Evolutionary conservation across 1,140 invertebrate species (phyloP).

Genomic region (Mya arenaria): DNA sequence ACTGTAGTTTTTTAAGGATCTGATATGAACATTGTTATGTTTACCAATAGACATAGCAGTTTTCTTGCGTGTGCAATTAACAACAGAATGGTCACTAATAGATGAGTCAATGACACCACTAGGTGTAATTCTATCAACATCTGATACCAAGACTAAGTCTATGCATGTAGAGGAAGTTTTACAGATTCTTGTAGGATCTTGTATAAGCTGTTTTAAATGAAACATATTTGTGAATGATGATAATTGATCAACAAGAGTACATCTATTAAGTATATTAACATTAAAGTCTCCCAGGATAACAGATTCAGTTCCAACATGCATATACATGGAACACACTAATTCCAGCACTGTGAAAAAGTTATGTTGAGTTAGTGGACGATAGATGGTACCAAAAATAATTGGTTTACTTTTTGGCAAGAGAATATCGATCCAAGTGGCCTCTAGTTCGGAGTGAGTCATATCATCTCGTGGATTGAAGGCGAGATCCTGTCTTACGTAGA

Average conservation of each 20-base stretch:
- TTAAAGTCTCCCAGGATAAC: slow-evolving; percentile 8
- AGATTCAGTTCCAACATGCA: not conserved
- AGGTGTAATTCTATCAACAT: slow-evolving; percentile 5
- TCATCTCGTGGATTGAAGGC: not conserved
- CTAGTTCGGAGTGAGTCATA: not conserved
- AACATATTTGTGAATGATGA: slow-evolving; percentile 20
- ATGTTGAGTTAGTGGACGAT: not conserved
- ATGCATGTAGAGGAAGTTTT: slow-evolving; percentile 7
- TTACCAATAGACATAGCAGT: not conserved
- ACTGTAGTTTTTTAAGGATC: slow-evolving; percentile 27
- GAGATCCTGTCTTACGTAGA: not conserved
- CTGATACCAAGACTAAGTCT: slow-evolving; percentile 24
- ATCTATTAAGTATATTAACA: not conserved
- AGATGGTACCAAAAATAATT: too few species aligned
- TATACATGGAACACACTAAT: not conserved
- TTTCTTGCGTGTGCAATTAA: slow-evolving; percentile 7
- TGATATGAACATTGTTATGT: not conserved
- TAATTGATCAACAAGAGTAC: too few species aligned
- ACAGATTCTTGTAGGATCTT: slow-evolving; percentile 21
- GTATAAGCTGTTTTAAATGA: slow-evolving; percentile 23
- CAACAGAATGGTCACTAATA: slow-evolving; percentile 18
- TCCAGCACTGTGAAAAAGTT: not conserved
- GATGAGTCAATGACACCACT: slow-evolving; percentile 2
- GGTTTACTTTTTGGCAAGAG: not conserved
- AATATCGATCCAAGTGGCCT: not conserved